Percentiles rank a stretch among this genome's conserved stretches.
These are phyloP conservation scores for Megalops atlanticus DNA, from an alignment of 2,113 vertebrate species.

Conservation along the genomic window DNA sequence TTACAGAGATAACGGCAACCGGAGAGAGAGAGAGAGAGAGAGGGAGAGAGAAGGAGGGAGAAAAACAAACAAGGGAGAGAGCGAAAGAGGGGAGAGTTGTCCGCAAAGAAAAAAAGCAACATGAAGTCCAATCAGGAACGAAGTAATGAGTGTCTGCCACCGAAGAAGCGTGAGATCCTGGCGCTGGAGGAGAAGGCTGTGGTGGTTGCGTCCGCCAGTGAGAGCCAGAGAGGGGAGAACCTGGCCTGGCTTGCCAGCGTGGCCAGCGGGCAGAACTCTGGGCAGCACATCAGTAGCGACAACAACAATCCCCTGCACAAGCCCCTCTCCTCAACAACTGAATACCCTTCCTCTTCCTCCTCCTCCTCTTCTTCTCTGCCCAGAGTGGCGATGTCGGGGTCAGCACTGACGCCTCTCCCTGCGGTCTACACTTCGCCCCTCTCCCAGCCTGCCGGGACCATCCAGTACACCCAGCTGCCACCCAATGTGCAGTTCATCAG, in stretches of 20 bases:
- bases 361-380: conserved; percentile 43
- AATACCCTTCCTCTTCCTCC: conserved; percentile 63
- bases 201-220: conserved; percentile 68
- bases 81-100: conserved; percentile 28
- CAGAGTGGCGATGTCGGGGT: conserved; percentile 66
- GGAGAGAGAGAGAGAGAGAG: conserved; percentile 16
- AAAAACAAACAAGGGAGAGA: conserved; percentile 67
- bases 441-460: conserved; percentile 82
- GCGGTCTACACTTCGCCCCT: conserved; percentile 82
- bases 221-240: conserved; percentile 82
- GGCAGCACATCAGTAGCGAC: conserved; percentile 57
- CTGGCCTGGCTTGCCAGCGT: conserved; percentile 86
- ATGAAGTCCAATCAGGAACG: conserved; percentile 99
- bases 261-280: conserved; percentile 72
- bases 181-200: conserved; percentile 87
- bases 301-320: conserved; percentile 81
- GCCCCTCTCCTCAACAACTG: conserved; percentile 71
- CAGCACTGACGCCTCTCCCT: conserved; percentile 83
- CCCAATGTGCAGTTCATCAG: conserved; percentile 95
- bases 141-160: conserved; percentile 97
- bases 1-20: conserved; percentile 43
- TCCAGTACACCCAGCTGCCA: conserved; percentile 89
- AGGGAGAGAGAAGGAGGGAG: conserved; percentile 19
- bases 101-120: conserved; percentile 68
- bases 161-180: conserved; percentile 97